Evolutionary conservation across 2,797 vertebrate species (phyloP), one percentile per base, ranked within the genome.

Genomic region (Pseudochaenichthys georgianus): DNA sequence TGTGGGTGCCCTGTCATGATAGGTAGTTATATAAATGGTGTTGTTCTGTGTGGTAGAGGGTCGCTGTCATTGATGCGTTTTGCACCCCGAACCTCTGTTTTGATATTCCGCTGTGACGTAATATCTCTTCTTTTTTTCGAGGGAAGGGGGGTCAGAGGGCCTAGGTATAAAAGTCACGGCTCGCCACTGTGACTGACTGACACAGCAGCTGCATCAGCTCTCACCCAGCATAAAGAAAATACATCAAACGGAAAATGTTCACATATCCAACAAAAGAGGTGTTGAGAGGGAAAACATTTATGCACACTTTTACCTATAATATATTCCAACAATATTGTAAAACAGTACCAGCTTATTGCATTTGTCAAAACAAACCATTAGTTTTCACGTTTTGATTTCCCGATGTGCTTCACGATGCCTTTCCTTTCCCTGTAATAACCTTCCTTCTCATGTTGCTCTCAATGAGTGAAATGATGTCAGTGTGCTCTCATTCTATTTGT

Each of bases 401-500:
- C 53, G 48, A 70, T 73, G 47, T 58, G 69, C 66, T 60, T 63
- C 64, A 64, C 28, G 60, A 21, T 42, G 65, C 21, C 46, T 59
- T 67, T n/a, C 54, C 46, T 55, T 70, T 42, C 41, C n/a, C 13
- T 70, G 60, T 50, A 73, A 73, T 68, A 73, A 34, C 47, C 70
- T 50, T 67, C 45, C 51, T 50, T 75, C 61, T 82, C 75, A 57
- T 65, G 60, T 61, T 77, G 59, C 31, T 68, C 55, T 73, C 65
- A 72, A 59, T 17, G 59, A 71, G 55, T 45, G 47, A 54, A 78
- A 83, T 78, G 74, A 83, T 70, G 82, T 70, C 75, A 78, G 70
- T 78, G 47, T 64, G 75, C 69, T 81, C 79, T 82, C 58, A 52
- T 77, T 87, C 52, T 70, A 85, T 81, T 78, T 81, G 64, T 77